Evolutionary conservation across 2,113 vertebrate species (phyloP).

Genomic region (Zosterops japonicus): DNA sequence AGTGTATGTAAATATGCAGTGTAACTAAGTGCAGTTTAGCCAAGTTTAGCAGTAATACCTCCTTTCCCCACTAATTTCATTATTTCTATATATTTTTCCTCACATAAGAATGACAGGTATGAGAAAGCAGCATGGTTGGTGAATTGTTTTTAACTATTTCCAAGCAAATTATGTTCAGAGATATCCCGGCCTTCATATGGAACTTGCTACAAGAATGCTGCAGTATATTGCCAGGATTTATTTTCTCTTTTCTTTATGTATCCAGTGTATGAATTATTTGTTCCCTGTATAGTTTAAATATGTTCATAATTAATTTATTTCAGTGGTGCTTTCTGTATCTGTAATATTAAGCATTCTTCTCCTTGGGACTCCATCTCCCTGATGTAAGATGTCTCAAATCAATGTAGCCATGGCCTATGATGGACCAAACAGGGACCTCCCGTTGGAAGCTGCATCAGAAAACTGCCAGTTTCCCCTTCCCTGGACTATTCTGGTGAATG

Average conservation of each 20-base stretch:
- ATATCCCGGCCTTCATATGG: neutral
- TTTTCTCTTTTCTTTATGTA: neutral
- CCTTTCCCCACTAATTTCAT: neutral
- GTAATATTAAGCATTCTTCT: neutral
- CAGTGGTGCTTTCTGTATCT: neutral
- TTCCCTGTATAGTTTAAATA: neutral
- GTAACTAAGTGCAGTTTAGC: neutral
- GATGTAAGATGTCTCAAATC: neutral
- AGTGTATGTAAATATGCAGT: neutral
- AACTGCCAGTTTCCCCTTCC: neutral
- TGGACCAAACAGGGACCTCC: neutral
- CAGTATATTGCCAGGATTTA: neutral
- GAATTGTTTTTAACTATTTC: neutral
- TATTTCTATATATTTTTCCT: neutral
- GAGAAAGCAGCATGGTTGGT: neutral
- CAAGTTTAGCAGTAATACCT: neutral
- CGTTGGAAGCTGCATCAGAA: neutral
- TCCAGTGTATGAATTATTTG: neutral
- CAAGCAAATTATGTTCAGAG: neutral
- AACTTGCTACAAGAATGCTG: neutral
- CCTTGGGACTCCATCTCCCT: neutral
- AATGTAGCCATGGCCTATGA: neutral
- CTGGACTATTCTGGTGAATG: neutral
- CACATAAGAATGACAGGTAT: neutral
- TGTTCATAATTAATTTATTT: neutral